Evolutionary conservation across 2,113 vertebrate species (phyloP).

Genomic region (Ciconia maguari): DNA sequence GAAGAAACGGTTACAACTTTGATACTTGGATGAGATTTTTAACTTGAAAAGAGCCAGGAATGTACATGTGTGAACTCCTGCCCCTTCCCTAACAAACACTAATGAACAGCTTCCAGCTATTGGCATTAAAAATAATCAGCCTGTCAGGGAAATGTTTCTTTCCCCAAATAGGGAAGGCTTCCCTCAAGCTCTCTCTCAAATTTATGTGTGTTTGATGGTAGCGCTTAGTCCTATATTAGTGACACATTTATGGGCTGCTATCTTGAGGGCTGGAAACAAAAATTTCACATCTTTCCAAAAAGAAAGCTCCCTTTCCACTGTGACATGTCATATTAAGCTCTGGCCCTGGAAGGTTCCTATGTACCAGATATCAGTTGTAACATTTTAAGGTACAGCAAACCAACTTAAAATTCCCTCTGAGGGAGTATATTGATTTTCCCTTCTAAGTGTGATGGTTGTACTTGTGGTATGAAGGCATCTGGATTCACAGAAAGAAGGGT

Average conservation of each 20-base stretch:
- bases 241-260: neutral
- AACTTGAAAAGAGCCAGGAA: neutral
- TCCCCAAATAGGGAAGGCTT: neutral
- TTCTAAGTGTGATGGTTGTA: neutral
- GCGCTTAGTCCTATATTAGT: neutral
- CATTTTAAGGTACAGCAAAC: neutral
- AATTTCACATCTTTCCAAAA: neutral
- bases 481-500: neutral
- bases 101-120: neutral
- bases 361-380: neutral
- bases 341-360: neutral
- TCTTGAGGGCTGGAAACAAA: neutral
- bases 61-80: neutral
- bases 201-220: neutral
- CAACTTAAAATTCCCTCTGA: neutral
- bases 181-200: neutral
- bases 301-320: neutral
- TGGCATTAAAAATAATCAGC: neutral
- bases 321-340: neutral
- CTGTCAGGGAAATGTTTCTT: neutral
- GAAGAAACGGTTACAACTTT: neutral
- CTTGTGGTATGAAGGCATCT: neutral
- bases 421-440: neutral
- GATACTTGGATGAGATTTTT: neutral
- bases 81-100: neutral